Base-by-base conservation (phyloP, 35 echinoderm and acorn worm genomes). In the Patiria miniata region DNA sequence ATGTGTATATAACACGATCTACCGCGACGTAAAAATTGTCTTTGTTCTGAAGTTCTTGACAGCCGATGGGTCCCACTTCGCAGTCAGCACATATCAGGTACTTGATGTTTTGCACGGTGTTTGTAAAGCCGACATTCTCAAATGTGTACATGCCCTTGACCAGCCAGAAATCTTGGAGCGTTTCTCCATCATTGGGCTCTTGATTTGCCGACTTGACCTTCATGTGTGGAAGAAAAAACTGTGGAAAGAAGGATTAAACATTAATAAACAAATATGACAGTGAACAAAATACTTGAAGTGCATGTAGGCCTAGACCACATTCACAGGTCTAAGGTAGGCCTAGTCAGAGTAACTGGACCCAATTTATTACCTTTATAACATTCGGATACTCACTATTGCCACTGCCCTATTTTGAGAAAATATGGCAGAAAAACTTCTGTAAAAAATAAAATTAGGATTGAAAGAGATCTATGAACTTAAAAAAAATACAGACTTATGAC, bases 71-170 rank as follows among this genome's bases (percentile, higher is more conserved):
- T 77, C 92, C 96, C 37, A 94, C 83, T 82, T 99, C 96, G 92
- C 96, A 99, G 86, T 99, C 96, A 8, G 96, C 96, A 83, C 96
- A 94, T 78, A 92, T 94, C 10, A 94, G 73, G 54, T 91, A 94
- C 79, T 99, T 99, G 65, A 88, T 86, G 47, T 78, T 91, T 28
- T 59, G 10, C 28, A 98, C 96, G 16, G 93, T 90, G 53, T 99
- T 99, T 58, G 96, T 92, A 82, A 99, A 99, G 39, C 96, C 96
- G 15, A 99, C 88, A 50, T 99, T 99, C 61, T 99, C 96, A 87
- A 99, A 99, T 33, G 96, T 99, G 47, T 87, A 94, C 96, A 99
- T 99, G 60, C 87, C 96, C 36, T 94, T 51, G 12, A 99, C 82
- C 17, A 94, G 83, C 96, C 96, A 99, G 52, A 91, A 90, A 32